Evolutionary conservation across 1,140 invertebrate species (phyloP).

Genomic region (Andrena cerasifolii): DNA sequence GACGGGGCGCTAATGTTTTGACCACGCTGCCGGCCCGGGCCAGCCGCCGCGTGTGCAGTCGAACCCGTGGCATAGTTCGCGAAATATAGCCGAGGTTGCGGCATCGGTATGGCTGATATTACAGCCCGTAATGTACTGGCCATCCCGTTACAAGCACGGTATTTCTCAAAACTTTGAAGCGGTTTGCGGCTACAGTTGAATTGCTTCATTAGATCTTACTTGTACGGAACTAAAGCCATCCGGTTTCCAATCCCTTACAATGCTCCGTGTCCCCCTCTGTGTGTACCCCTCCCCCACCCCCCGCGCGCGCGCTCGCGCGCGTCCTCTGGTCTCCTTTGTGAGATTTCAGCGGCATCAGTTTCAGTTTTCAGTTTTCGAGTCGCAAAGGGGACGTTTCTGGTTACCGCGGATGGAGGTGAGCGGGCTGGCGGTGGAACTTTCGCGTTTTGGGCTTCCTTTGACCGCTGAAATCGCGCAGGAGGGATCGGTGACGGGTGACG

Average conservation of each 20-base stretch:
- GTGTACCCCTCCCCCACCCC: not conserved
- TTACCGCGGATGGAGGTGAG: too few species aligned
- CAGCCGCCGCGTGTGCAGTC: constrained; percentile 25
- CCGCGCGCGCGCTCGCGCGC: too few species aligned
- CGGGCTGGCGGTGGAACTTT: too few species aligned
- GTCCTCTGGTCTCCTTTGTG: constrained; percentile 7
- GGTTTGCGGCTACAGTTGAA: constrained; percentile 63
- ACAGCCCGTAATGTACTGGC: constrained; percentile 65
- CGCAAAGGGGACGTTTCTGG: not conserved
- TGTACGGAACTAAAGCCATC: constrained; percentile 48
- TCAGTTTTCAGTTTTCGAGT: not conserved
- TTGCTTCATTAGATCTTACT: constrained; percentile 69
- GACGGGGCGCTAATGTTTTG: constrained; percentile 28
- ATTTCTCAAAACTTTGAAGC: constrained; percentile 69
- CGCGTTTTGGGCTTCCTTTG: not conserved
- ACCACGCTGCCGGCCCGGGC: constrained; percentile 16
- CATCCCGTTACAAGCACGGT: constrained; percentile 40
- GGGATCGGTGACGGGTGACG: not conserved
- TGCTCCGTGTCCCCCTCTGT: not conserved
- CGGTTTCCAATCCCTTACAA: constrained; percentile 41
- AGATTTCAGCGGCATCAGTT: constrained; percentile 8
- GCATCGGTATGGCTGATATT: constrained; percentile 65
- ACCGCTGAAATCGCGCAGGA: not conserved
- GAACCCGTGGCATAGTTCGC: constrained; percentile 50
- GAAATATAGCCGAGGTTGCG: constrained; percentile 61